Base-by-base conservation (phyloP, 2,113 vertebrate genomes). In the Aepyceros melampus region DNA sequence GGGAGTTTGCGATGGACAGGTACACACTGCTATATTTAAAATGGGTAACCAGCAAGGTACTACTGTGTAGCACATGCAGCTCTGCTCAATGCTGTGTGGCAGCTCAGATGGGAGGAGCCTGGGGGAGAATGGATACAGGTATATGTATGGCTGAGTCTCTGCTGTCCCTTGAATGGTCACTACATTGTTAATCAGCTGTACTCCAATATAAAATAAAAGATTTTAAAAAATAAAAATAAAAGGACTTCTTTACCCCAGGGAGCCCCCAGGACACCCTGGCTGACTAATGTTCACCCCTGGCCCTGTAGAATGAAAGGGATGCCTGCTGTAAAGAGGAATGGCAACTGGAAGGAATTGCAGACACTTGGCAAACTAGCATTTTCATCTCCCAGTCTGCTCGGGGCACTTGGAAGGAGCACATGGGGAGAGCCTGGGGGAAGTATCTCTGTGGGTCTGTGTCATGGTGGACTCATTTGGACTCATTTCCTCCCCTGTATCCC, bases 291-390 rank as follows among this genome's bases (percentile, higher is more conserved):
- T 71, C 62, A 82, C 60, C 29, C 2, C 16, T 17, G 11, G 13
- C n/a, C 74, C 2, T 33, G 1, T 40, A 67, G 51, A 49, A 40
- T 45, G 36, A 62, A 71, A 53, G 33, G 19, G 36, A 51, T 40
- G 33, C 53, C 9, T 53, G 29, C 55, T 67, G 19, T 60, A 45
- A 40, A 43, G 81, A 51, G 9, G 31, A 13, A 43, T 0, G 13
- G 33, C 12, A 10, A 2, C 15, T 1, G 5, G 21, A 36, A 62
- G 12, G 56, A 23, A 23, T 0, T 2, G 56, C 49, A n/a, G 60
- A 40, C 19, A 8, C 21, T 23, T 2, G 56, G 4, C 67, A 49
- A 29, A 64, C 5, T 84, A 81, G 89, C 0, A 0, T 62, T n/a
- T 58, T 49, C 45, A 10, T 51, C 45, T n/a, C 53, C 47, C 5